phyloP scores from a whole-genome alignment of 1,140 invertebrate species.

The Hyposmocoma kahamanoa region DNA sequence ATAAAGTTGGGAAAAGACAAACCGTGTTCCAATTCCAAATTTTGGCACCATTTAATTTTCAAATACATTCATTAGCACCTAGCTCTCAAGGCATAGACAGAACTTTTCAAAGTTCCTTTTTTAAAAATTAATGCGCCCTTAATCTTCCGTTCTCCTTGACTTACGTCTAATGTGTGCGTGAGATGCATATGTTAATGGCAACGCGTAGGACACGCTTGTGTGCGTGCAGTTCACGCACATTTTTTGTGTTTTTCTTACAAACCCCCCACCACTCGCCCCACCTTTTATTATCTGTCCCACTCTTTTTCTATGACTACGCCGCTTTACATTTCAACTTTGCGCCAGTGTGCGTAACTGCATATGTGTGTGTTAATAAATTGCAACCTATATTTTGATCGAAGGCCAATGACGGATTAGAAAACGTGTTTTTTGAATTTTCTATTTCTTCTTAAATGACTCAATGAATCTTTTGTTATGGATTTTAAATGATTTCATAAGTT shows the following conservation, averaged over 20 bases:
- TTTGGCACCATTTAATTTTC: too few relatives aligned
- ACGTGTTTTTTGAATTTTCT: constrained; percentile 15
- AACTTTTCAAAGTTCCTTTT: constrained; percentile 18
- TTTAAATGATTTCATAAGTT: too few relatives aligned
- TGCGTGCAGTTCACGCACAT: constrained; percentile 62
- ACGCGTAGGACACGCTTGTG: constrained; percentile 26
- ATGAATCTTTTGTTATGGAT: too few relatives aligned
- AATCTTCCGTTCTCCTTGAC: constrained; percentile 50
- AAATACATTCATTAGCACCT: too few relatives aligned
- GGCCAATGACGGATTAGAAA: constrained; percentile 51
- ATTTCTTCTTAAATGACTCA: too few relatives aligned
- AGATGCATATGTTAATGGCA: constrained; percentile 20
- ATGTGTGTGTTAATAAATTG: constrained; percentile 67
- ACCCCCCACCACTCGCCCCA: constrained; percentile 52
- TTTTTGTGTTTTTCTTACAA: constrained; percentile 64
- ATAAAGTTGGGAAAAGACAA: constrained; percentile 17
- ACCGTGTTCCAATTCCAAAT: too few relatives aligned
- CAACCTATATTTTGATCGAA: constrained; percentile 70
- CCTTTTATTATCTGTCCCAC: constrained; percentile 66
- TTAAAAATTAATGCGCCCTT: constrained; percentile 36
- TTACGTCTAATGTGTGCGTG: constrained; percentile 29
- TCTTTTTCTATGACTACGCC: constrained; percentile 63
- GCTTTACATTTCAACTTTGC: constrained; percentile 20
- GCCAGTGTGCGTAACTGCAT: constrained; percentile 37
- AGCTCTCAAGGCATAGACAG: too few relatives aligned